Base-by-base conservation (phyloP, 2,888 invertebrate species). In the Drosophila monieri region DNA sequence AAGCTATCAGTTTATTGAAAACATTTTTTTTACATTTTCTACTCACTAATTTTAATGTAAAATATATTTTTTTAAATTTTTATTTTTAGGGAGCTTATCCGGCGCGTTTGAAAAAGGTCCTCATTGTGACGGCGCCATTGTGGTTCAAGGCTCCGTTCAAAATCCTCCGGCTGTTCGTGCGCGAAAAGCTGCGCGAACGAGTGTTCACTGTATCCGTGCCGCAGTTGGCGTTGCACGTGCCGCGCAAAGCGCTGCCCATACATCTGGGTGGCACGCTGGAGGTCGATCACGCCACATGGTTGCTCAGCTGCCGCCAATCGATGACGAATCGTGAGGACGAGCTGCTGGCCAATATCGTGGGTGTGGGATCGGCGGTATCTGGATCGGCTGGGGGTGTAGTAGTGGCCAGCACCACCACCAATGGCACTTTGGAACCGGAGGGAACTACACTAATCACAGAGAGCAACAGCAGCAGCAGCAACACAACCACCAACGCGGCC, bases 131-230 rank as follows among this genome's bases (percentile, higher is more conserved):
- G 73, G 98, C 99, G 49, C 99, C 99, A 56, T 93, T 99, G 90
- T 99, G 99, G 99, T 99, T 99, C 92, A 98, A 98, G 92, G 98
- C 98, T 66, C 98, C 99, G 1, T 99, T 98, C 92, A 97, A 97
- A 90, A 97, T 99, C 89, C 94, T 99, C 56, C 94, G 98, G 57
- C 93, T 99, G 85, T 99, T 99, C 92, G 98, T 99, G 61, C 94
- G 98, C 72, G 98, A 99, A 92, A 99, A 99, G 92, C 93, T 99
- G 80, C 94, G 98, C 77, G 98, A 99, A 92, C 94, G 99, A 88
- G 99, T 99, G 72, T 98, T 96, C 92, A 98, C 98, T 27, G 97
- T 98, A 84, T 97, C 96, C 91, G 94, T 97, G 91, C 96, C 97
- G 69, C 97, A 98, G 92, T 93, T 99, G 80, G 94, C 95, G 77